phyloP scores from a whole-genome alignment of 2,113 vertebrate genomes.

The Enhydra lutris region DNA sequence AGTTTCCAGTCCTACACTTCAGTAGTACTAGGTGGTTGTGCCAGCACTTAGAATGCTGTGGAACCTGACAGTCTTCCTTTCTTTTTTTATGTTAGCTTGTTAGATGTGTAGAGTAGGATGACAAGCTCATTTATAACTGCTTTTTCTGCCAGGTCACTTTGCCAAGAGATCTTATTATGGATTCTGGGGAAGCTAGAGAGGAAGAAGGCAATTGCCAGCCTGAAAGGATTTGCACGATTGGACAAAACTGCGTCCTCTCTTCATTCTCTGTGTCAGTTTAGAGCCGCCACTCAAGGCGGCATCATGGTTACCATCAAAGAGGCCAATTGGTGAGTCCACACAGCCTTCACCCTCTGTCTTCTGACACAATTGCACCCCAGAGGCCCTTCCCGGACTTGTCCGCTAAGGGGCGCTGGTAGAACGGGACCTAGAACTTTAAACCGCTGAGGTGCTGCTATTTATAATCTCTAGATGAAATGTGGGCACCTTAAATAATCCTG shows the following conservation, averaged over 20 bases:
- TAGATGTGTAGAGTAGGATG: background rate
- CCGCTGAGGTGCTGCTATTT: background rate
- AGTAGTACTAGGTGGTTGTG: background rate
- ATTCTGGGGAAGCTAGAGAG: conserved; percentile 85
- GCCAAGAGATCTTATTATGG: conserved; percentile 94
- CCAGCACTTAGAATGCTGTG: conserved; percentile 9
- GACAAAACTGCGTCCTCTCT: conserved; percentile 64
- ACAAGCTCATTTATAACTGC: conserved; percentile 50
- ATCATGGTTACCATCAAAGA: conserved; percentile 78
- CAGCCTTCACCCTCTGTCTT: background rate
- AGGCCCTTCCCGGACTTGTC: conserved; percentile 9
- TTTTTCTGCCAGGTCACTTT: conserved; percentile 84
- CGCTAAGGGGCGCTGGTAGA: conserved; percentile 62
- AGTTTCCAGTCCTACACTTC: background rate
- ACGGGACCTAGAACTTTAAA: conserved; percentile 31
- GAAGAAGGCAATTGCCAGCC: conserved; percentile 73
- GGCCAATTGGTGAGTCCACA: conserved; percentile 83
- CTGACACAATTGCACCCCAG: background rate
- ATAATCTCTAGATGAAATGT: conserved; percentile 33
- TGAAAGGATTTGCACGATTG: conserved; percentile 86
- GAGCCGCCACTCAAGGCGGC: conserved; percentile 87
- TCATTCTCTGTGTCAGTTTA: conserved; percentile 82
- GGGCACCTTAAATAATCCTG: conserved; percentile 30
- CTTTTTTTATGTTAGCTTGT: conserved; percentile 36
- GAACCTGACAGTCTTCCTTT: conserved; percentile 35